phyloP scores from a whole-genome alignment of 2,797 vertebrate species.

The Tympanoctomys barrerae region DNA sequence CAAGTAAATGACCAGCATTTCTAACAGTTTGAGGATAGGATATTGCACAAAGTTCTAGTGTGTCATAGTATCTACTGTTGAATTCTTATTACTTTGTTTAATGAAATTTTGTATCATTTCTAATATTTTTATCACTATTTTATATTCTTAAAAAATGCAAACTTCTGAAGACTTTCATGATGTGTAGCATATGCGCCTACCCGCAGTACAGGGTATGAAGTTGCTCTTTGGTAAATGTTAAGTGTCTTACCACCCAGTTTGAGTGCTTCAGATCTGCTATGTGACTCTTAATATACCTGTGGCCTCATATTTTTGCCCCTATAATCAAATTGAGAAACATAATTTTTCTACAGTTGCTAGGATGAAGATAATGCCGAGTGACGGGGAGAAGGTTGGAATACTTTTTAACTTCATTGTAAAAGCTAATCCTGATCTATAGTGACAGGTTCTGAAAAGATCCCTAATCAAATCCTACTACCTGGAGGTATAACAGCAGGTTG shows the following conservation, averaged over 20 bases:
- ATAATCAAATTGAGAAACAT: constrained; percentile 55
- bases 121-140: too few species aligned
- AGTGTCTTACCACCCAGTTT: not conserved
- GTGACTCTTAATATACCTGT: constrained; percentile 48
- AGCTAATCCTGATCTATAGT: not conserved
- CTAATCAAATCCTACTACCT: constrained; percentile 44
- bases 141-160: constrained; percentile 3
- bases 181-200: not conserved
- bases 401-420: constrained; percentile 47
- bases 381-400: constrained; percentile 21
- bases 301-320: not conserved
- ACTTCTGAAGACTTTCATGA: constrained; percentile 6
- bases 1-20: too few species aligned
- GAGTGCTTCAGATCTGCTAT: not conserved
- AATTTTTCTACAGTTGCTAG: constrained; percentile 45
- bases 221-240: constrained; percentile 53
- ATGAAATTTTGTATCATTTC: too few species aligned
- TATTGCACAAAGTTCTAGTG: too few species aligned
- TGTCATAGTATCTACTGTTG: too few species aligned
- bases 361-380: constrained; percentile 2
- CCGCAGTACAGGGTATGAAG: not conserved
- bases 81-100: too few species aligned
- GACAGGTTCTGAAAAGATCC: not conserved
- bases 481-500: constrained; percentile 27
- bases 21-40: too few species aligned